Percentiles rank a stretch among this genome's conserved stretches.
Conservation (phyloP, 1,140 invertebrate genomes). For the Leptinotarsa defecta region DNA sequence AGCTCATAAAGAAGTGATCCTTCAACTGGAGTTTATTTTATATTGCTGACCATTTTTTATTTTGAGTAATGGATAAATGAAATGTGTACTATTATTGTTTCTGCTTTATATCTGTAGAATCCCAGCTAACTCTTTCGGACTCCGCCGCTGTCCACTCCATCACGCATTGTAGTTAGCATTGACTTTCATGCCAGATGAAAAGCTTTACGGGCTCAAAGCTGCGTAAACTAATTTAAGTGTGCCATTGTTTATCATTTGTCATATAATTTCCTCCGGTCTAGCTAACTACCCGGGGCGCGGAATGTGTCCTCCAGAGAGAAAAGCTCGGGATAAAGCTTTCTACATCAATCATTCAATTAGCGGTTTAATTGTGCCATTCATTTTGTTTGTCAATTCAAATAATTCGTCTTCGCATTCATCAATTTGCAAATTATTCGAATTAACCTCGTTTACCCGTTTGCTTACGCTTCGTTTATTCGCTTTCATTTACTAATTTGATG, state of each 20-base stretch:
- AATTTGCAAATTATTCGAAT: constrained; percentile 42
- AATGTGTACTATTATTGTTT: too few relatives aligned
- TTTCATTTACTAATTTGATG: constrained; percentile 29
- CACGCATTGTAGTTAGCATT: constrained; percentile 26
- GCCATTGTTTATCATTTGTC: constrained; percentile 41
- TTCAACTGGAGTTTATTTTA: too few relatives aligned
- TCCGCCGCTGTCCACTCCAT: neutral
- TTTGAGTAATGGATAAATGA: too few relatives aligned
- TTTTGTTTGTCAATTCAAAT: constrained; percentile 50
- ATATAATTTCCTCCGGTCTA: constrained; percentile 29
- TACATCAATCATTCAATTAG: constrained; percentile 52
- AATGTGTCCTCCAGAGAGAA: constrained; percentile 29
- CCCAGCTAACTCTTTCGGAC: neutral
- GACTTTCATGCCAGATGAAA: constrained; percentile 28
- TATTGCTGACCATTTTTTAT: too few relatives aligned
- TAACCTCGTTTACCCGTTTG: constrained; percentile 29
- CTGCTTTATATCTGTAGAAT: too few relatives aligned
- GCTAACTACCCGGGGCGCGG: constrained; percentile 14
- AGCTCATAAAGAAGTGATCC: too few relatives aligned
- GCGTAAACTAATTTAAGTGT: constrained; percentile 37
- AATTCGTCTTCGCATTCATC: constrained; percentile 44
- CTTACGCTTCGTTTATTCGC: constrained; percentile 29
- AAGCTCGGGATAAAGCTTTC: constrained; percentile 30
- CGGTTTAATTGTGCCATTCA: constrained; percentile 51
- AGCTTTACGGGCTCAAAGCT: constrained; percentile 26